Conservation (phyloP, 2,888 invertebrate species). For the Schrankia costaestrigalis region DNA sequence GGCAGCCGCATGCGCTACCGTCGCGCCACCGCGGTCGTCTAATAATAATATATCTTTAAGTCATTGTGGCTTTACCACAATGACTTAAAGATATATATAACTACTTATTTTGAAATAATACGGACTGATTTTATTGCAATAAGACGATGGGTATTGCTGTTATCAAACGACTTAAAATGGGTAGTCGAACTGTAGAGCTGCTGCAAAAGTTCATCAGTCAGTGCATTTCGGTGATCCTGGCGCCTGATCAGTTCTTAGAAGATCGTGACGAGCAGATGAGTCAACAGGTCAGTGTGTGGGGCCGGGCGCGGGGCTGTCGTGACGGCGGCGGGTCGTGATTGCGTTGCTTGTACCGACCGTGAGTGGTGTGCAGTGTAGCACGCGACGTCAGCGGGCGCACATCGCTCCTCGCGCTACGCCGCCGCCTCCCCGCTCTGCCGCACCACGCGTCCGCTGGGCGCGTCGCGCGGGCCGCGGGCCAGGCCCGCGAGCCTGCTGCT, state of each 20-base stretch:
- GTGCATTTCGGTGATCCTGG: slow-evolving; percentile 26
- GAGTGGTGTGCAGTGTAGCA: slow-evolving; percentile 72
- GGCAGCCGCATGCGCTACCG: too few relatives aligned
- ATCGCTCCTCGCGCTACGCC: slow-evolving; percentile 72
- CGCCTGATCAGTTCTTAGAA: slow-evolving; percentile 16
- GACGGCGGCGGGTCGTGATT: slow-evolving; percentile 34
- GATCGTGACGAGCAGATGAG: slow-evolving; percentile 20
- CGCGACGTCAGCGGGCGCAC: slow-evolving; percentile 76
- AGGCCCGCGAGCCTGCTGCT: slow-evolving; percentile 80
- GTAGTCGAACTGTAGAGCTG: too few relatives aligned
- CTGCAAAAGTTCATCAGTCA: slow-evolving; percentile 14
- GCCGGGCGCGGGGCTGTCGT: slow-evolving; percentile 34
- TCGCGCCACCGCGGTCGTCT: too few relatives aligned
- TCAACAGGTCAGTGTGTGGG: slow-evolving; percentile 41
- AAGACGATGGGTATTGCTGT: too few relatives aligned
- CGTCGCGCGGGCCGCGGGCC: slow-evolving; percentile 80
- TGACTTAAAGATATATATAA: too few relatives aligned
- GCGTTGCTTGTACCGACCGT: slow-evolving; percentile 40
- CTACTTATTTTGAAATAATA: too few relatives aligned
- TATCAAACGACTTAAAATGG: too few relatives aligned
- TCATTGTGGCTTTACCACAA: too few relatives aligned
- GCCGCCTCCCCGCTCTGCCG: slow-evolving; percentile 76
- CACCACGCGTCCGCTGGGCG: slow-evolving; percentile 80
- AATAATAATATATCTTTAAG: too few relatives aligned
- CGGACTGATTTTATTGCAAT: too few relatives aligned